Conservation (phyloP, 2,113 vertebrate species). For the Bos indicus region DNA sequence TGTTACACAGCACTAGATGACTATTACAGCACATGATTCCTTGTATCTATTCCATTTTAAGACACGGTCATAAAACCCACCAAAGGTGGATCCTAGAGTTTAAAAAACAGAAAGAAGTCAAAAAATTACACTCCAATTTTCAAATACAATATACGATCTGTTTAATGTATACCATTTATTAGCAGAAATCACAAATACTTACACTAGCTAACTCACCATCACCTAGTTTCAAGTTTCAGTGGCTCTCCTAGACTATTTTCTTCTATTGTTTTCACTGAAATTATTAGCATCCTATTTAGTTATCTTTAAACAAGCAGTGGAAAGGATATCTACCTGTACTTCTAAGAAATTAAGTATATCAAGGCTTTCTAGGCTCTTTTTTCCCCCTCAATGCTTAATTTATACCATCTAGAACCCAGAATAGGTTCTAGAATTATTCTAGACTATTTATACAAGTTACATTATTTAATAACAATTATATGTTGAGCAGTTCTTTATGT, state of each 20-base stretch:
- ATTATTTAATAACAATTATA: background rate
- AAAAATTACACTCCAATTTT: background rate
- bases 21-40: background rate
- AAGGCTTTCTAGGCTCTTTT: background rate
- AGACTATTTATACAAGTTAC: background rate
- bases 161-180: background rate
- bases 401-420: background rate
- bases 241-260: background rate
- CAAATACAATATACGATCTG: background rate
- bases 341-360: background rate
- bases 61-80: background rate
- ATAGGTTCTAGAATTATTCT: background rate
- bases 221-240: background rate
- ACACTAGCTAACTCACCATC: background rate
- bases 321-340: background rate
- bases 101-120: background rate
- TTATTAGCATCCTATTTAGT: background rate
- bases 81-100: background rate
- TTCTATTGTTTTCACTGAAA: background rate
- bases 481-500: background rate
- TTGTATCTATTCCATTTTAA: background rate
- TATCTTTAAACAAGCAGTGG: background rate
- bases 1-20: background rate
- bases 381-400: background rate
- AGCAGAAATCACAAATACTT: background rate